Evolutionary conservation across 1,140 invertebrate species (phyloP).

Genomic region (Formica selysi): DNA sequence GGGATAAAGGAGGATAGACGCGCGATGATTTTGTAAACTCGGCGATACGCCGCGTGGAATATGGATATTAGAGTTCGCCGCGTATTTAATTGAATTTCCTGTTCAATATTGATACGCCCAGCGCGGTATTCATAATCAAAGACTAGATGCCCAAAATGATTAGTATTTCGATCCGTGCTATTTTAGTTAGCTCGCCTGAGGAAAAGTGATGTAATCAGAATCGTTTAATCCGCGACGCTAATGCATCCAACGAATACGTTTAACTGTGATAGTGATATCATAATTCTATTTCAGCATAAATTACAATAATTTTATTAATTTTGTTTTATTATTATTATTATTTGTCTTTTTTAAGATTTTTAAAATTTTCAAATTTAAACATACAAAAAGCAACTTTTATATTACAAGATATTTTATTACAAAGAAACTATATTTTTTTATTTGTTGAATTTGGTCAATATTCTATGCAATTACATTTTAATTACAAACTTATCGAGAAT

Average conservation of each 20-base stretch:
- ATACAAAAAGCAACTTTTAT: neutral
- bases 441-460: neutral
- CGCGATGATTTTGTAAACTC: slow-evolving; percentile 53
- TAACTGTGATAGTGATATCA: neutral
- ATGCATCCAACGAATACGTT: slow-evolving; percentile 19
- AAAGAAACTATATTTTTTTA: neutral
- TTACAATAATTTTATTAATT: neutral
- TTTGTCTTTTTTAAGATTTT: neutral
- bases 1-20: slow-evolving; percentile 25
- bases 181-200: slow-evolving; percentile 50
- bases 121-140: slow-evolving; percentile 52
- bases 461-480: neutral
- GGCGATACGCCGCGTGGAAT: neutral
- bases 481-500: neutral
- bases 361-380: too few relatives aligned
- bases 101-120: slow-evolving; percentile 45
- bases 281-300: neutral
- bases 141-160: slow-evolving; percentile 50
- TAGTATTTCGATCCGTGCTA: slow-evolving; percentile 47
- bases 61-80: slow-evolving; percentile 60
- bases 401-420: neutral
- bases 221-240: slow-evolving; percentile 3
- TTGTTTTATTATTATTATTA: neutral
- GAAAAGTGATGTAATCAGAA: neutral
- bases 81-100: slow-evolving; percentile 66